Percentiles rank a stretch among this genome's conserved stretches.
Evolutionary conservation across 2,797 vertebrate genomes (phyloP).

Genomic region (Dendrocincla fuliginosa): DNA sequence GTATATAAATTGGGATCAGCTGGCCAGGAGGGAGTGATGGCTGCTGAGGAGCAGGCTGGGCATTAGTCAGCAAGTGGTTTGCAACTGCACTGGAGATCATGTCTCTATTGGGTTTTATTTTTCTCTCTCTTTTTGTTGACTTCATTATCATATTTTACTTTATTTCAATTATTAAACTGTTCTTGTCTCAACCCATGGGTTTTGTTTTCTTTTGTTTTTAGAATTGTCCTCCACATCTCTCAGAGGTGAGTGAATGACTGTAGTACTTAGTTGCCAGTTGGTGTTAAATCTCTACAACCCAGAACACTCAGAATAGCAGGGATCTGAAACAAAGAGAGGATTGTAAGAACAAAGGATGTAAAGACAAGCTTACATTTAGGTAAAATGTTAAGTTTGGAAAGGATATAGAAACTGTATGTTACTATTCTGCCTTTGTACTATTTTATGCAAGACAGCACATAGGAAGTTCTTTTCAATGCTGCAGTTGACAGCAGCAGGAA

Average conservation of each 20-base stretch:
- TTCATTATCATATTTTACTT: background rate
- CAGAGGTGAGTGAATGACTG: background rate
- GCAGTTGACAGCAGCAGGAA: background rate
- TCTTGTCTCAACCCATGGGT: background rate
- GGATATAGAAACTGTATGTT: background rate
- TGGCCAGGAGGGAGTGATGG: background rate
- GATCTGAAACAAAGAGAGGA: background rate
- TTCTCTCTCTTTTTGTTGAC: background rate
- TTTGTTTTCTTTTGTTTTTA: background rate
- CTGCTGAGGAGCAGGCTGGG: background rate
- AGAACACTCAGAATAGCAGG: background rate
- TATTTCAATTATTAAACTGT: background rate
- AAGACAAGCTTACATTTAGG: background rate
- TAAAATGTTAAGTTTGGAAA: background rate
- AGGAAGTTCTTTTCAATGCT: background rate
- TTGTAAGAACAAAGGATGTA: background rate
- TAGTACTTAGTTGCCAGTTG: background rate
- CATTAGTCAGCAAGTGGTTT: fast-evolving
- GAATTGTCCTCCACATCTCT: background rate
- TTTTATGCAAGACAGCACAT: background rate
- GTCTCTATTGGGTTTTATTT: background rate
- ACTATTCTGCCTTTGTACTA: background rate
- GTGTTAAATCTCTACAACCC: background rate
- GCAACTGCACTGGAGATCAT: background rate
- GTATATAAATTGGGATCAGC: background rate